These are phyloP conservation scores for Phytoseiulus persimilis DNA, from an alignment of 2,888 invertebrate species.

Conservation along the genomic window DNA sequence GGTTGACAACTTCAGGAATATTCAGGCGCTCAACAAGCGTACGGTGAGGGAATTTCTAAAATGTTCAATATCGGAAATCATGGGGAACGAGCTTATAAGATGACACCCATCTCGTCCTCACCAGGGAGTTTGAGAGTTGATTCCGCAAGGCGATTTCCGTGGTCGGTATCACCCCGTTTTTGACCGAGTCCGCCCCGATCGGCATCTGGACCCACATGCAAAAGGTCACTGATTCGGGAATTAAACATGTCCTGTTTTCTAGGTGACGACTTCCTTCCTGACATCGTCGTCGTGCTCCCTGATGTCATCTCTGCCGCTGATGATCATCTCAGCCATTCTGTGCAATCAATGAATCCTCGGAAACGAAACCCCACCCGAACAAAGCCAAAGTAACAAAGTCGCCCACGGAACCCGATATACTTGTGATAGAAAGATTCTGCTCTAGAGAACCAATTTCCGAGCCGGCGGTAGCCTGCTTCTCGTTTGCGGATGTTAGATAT, in stretches of 20 bases:
- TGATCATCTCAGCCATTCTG: conserved; percentile 25
- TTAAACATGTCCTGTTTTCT: not conserved
- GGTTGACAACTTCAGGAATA: conserved; percentile 23
- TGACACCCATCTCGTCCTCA: no score
- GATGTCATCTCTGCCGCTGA: not conserved
- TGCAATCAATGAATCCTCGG: not conserved
- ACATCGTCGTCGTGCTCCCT: not conserved
- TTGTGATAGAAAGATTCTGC: not conserved
- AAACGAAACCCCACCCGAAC: not conserved
- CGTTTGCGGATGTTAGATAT: not conserved
- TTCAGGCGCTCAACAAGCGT: not conserved
- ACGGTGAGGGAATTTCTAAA: not conserved
- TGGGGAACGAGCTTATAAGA: not conserved
- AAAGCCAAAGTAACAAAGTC: not conserved
- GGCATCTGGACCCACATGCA: no score
- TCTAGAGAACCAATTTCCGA: not conserved
- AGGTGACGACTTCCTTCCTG: not conserved
- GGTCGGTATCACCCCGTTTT: no score
- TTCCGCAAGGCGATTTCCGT: no score
- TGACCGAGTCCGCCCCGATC: no score
- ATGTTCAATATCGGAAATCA: not conserved
- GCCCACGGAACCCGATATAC: not conserved
- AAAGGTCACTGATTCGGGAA: no score
- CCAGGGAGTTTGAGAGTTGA: no score
- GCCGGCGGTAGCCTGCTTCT: not conserved